Percentiles rank a stretch among this genome's conserved stretches.
phyloP scores from a whole-genome alignment of 2,113 vertebrate genomes.

The Hystrix brachyura region DNA sequence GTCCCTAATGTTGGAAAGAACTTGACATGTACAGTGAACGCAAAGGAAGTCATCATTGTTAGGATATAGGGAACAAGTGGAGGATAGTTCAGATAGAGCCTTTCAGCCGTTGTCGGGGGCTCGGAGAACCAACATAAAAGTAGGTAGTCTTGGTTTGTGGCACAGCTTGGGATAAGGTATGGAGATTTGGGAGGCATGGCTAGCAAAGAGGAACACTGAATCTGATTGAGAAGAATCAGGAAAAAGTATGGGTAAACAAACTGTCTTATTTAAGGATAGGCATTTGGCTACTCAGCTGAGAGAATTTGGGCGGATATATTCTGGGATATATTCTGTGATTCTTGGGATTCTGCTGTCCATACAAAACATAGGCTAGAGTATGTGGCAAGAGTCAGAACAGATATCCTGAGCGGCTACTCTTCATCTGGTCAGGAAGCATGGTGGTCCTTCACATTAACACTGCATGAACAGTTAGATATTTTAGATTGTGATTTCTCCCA shows the following conservation, averaged over 20 bases:
- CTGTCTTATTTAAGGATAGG: background rate
- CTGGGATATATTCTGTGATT: background rate
- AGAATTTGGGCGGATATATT: background rate
- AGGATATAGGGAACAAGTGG: background rate
- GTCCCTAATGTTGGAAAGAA: background rate
- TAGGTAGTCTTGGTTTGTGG: slow-evolving; percentile 12
- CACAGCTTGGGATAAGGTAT: background rate
- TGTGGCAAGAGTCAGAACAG: background rate
- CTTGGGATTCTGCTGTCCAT: background rate
- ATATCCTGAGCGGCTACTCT: background rate
- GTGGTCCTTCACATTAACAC: background rate
- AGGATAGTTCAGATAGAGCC: background rate
- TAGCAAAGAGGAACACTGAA: background rate
- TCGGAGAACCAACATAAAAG: background rate
- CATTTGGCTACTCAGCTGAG: background rate
- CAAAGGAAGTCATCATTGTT: background rate
- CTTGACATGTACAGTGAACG: background rate
- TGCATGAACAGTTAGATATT: background rate
- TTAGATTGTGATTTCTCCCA: background rate
- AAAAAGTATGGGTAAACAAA: background rate
- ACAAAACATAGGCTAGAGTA: background rate
- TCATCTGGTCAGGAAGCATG: background rate
- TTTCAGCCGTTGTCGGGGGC: background rate
- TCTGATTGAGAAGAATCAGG: slow-evolving; percentile 39
- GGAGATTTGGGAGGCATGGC: background rate